phyloP scores from a whole-genome alignment of 1,140 invertebrate species.

The Drosophila nebulosa region DNA sequence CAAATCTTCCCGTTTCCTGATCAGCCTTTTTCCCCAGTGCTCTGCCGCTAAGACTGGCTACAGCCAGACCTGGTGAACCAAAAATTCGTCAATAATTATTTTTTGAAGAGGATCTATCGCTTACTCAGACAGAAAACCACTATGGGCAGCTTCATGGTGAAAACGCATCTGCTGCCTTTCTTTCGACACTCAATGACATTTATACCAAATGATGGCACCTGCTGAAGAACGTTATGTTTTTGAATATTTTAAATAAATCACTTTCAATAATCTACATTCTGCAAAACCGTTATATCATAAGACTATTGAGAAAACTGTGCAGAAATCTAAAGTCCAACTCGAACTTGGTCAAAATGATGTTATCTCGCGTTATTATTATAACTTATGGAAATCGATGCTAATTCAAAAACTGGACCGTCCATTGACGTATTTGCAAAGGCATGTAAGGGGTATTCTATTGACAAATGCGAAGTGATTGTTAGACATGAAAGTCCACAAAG shows the following conservation, averaged over 20 bases:
- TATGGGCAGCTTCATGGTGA: slow-evolving; percentile 52
- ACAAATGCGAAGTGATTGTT: slow-evolving; percentile 11
- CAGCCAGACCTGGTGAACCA: slow-evolving; percentile 20
- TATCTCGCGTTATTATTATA: slow-evolving; percentile 20
- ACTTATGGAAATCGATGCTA: slow-evolving; percentile 32
- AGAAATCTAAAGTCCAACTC: slow-evolving; percentile 29
- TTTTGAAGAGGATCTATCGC: slow-evolving; percentile 84
- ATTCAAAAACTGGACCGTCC: slow-evolving; percentile 32
- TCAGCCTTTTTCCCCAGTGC: slow-evolving; percentile 22
- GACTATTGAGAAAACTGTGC: slow-evolving; percentile 47
- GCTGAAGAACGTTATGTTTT: not conserved
- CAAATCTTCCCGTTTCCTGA: slow-evolving; percentile 45
- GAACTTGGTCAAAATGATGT: slow-evolving; percentile 25
- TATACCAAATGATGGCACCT: slow-evolving; percentile 42
- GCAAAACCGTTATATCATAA: slow-evolving; percentile 56
- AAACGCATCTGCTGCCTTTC: slow-evolving; percentile 44
- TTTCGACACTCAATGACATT: slow-evolving; percentile 37
- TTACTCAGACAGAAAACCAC: slow-evolving; percentile 46
- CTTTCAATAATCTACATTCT: slow-evolving; percentile 72
- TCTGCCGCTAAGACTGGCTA: slow-evolving; percentile 79
- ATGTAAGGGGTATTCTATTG: slow-evolving; percentile 3
- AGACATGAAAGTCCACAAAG: slow-evolving; percentile 3
- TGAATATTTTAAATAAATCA: slow-evolving; percentile 40
- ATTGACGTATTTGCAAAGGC: slow-evolving; percentile 12
- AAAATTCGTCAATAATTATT: slow-evolving; percentile 84